Evolutionary conservation across 2,113 vertebrate species (phyloP).

Genomic region (Lepidothrix coronata): DNA sequence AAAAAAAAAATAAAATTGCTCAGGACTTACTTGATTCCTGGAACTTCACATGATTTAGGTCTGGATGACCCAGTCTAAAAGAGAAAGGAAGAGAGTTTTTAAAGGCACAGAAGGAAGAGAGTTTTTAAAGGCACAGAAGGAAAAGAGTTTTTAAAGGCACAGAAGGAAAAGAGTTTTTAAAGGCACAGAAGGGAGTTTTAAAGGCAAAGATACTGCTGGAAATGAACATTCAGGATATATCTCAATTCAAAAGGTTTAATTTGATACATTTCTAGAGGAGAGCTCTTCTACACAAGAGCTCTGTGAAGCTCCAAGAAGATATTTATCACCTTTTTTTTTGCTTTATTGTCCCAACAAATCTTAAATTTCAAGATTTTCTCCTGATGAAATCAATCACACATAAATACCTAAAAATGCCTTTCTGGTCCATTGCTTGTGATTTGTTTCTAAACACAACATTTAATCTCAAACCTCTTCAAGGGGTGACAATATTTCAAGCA

Average conservation of each 20-base stretch:
- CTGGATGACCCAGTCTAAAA: conserved; percentile 85
- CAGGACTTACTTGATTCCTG: conserved; percentile 94
- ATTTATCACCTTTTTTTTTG: background rate
- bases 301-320: background rate
- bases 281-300: background rate
- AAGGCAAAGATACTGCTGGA: background rate
- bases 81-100: conserved; percentile 10
- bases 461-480: background rate
- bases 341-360: background rate
- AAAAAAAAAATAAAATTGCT: background rate
- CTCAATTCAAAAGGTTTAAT: background rate
- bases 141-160: background rate
- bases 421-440: background rate
- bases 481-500: background rate
- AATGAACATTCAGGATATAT: background rate
- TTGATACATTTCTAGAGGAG: background rate
- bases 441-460: background rate
- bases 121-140: background rate
- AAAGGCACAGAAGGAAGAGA: too few species aligned
- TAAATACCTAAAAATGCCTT: background rate
- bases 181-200: background rate
- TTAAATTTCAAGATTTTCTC: background rate
- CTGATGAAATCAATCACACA: background rate
- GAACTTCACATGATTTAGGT: conserved; percentile 93
- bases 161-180: too few species aligned